Percentiles rank a stretch among this genome's conserved stretches.
These are phyloP conservation scores for Isichthys henryi DNA, from an alignment of 2,113 vertebrate genomes.

Conservation along the genomic window DNA sequence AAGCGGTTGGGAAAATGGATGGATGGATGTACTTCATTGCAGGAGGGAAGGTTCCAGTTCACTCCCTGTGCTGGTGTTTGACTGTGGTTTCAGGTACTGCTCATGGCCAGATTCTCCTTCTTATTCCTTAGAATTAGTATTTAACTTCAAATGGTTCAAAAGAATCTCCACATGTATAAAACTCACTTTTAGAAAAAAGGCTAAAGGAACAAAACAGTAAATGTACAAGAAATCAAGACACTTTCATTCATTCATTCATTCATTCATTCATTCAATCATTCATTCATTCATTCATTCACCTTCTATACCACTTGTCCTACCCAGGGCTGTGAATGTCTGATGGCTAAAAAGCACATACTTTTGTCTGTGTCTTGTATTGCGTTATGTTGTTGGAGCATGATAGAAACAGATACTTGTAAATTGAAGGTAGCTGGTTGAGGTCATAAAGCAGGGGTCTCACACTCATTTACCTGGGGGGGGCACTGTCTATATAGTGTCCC, in stretches of 20 bases:
- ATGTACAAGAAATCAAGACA: background rate
- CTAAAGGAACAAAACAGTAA: background rate
- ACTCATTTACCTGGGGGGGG: no score
- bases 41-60: no score
- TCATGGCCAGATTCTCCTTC: no score
- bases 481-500: no score
- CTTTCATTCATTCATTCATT: background rate
- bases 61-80: no score
- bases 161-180: background rate
- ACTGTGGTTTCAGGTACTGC: no score
- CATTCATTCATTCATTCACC: background rate
- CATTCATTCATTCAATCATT: background rate
- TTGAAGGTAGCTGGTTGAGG: background rate
- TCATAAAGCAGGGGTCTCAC: background rate
- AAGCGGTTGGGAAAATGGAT: no score
- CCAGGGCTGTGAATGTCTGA: background rate
- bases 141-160: background rate
- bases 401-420: background rate
- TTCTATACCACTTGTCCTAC: background rate
- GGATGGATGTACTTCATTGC: no score
- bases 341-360: background rate
- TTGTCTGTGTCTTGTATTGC: background rate
- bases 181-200: background rate
- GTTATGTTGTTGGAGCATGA: background rate
- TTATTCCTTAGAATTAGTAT: background rate